Evolutionary conservation across 2,888 invertebrate species (phyloP).

Genomic region (Glaucopsyche alexis): DNA sequence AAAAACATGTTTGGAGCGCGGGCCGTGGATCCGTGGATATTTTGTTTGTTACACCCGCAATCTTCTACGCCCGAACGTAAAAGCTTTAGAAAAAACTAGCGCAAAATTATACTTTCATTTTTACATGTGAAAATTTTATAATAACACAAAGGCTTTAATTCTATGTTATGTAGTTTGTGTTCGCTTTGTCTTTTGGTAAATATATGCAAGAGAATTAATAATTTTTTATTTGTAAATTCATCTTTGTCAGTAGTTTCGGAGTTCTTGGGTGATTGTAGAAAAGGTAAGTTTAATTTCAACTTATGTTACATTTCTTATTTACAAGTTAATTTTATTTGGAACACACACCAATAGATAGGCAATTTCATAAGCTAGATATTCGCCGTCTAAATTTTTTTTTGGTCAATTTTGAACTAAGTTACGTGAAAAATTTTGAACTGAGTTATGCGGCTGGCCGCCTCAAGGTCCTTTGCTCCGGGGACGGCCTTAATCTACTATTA

Average conservation of each 20-base stretch:
- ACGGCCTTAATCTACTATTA: too few relatives aligned
- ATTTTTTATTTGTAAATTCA: neutral
- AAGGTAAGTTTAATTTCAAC: too few relatives aligned
- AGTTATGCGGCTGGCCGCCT: too few relatives aligned
- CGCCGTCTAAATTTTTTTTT: too few relatives aligned
- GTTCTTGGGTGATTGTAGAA: neutral
- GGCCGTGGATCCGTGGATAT: conserved; percentile 5
- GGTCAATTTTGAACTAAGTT: too few relatives aligned
- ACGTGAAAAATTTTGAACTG: too few relatives aligned
- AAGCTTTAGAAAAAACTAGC: conserved; percentile 19
- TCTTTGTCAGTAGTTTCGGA: conserved; percentile 7
- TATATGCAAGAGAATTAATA: neutral
- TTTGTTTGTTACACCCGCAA: conserved; percentile 10
- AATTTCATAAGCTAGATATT: too few relatives aligned
- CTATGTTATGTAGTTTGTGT: neutral
- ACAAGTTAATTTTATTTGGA: too few relatives aligned
- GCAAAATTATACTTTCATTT: conserved; percentile 18
- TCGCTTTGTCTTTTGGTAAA: conserved; percentile 3
- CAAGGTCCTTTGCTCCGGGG: too few relatives aligned
- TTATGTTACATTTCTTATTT: too few relatives aligned
- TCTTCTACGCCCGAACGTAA: conserved; percentile 1
- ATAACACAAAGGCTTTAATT: neutral
- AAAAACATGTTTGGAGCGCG: conserved; percentile 16
- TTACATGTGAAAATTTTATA: conserved; percentile 17
- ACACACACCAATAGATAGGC: too few relatives aligned